These are phyloP conservation scores for Pelodiscus sinensis DNA, from an alignment of 2,113 vertebrate species.

Conservation along the genomic window DNA sequence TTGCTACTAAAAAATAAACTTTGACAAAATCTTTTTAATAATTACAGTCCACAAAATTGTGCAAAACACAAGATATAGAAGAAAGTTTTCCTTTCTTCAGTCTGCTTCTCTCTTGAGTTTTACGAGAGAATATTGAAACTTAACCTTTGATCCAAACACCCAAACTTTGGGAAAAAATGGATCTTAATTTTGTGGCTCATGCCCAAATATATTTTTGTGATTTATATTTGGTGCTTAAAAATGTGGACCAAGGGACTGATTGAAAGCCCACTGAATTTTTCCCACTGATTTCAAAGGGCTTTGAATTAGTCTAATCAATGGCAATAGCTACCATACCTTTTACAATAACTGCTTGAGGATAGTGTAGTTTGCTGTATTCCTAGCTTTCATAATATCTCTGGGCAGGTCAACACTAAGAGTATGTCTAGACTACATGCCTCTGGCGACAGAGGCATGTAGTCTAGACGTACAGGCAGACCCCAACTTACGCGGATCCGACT, in stretches of 20 bases:
- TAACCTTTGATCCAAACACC: not conserved
- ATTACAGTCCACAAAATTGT: not conserved
- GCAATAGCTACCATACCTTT: not conserved
- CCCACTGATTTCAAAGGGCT: not conserved
- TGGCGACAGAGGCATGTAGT: too few relatives aligned
- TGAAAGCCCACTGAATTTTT: not conserved
- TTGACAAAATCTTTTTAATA: not conserved
- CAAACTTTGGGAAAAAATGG: not conserved
- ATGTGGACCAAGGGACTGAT: not conserved
- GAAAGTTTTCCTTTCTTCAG: not conserved
- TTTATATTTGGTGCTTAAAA: not conserved
- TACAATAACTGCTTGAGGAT: not conserved
- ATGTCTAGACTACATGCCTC: too few relatives aligned
- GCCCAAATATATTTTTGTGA: not conserved
- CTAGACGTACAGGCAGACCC: too few relatives aligned
- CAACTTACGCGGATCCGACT: too few relatives aligned
- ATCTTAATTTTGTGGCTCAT: not conserved
- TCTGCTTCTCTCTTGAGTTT: not conserved
- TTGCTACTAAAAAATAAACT: not conserved
- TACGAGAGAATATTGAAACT: not conserved
- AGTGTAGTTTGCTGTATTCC: not conserved
- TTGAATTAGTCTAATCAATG: not conserved
- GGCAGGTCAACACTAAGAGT: too few relatives aligned
- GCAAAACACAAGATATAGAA: not conserved
- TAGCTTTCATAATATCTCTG: not conserved